phyloP scores from a whole-genome alignment of 1,140 invertebrate genomes.

The Leptonema lineaticorne region DNA sequence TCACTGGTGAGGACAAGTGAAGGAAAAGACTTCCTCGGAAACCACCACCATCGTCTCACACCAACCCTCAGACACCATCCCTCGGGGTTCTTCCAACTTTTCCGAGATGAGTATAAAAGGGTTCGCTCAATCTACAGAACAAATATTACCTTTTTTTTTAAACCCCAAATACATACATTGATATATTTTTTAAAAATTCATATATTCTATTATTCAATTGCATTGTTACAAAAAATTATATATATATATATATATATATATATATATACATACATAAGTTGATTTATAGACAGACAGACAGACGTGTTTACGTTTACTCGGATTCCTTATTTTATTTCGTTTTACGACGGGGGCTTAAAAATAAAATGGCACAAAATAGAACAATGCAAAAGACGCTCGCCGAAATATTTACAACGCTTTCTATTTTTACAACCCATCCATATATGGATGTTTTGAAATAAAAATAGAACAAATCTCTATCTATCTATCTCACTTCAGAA shows the following conservation, averaged over 20 bases:
- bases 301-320: background rate
- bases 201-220: too few relatives aligned
- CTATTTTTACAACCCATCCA: background rate
- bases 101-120: slow-evolving; percentile 25
- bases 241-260: background rate
- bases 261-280: background rate
- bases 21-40: slow-evolving; percentile 21
- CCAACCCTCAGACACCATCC: background rate
- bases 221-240: background rate
- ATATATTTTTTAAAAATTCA: background rate
- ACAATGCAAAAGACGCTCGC: too few relatives aligned
- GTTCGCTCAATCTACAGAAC: slow-evolving; percentile 13
- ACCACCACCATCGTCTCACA: background rate
- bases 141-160: background rate
- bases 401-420: background rate
- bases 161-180: background rate
- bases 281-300: background rate
- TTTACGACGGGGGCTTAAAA: too few relatives aligned
- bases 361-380: too few relatives aligned
- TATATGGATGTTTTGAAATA: too few relatives aligned
- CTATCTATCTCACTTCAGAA: too few relatives aligned
- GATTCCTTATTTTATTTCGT: too few relatives aligned
- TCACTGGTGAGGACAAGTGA: slow-evolving; percentile 26
- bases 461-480: too few relatives aligned
- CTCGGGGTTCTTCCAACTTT: slow-evolving; percentile 2